Evolutionary conservation across 2,113 vertebrate species (phyloP), one percentile per base, ranked within the genome.

Genomic region (Turdus rufiventris): DNA sequence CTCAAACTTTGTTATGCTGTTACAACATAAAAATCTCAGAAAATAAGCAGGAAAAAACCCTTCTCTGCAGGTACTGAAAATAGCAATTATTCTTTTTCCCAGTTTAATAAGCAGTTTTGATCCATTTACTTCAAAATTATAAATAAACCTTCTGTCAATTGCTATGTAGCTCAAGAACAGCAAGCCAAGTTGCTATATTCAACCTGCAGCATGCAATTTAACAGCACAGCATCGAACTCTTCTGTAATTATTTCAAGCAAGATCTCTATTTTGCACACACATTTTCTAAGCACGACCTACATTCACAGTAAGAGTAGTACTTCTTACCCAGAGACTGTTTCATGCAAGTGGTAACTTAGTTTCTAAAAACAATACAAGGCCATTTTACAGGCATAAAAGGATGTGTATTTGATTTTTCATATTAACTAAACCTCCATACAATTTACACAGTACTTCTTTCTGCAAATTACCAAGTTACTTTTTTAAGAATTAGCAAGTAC

Each of bases 221-320:
- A 66, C 33, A 73, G 51, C 31, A 73, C 47, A 96, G 56, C 63
- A 74, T 67, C 60, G n/a, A 53, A 77, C 18, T 74, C 63, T 91
- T 91, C 91, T 91, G 60, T 88, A 88, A 94, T 83, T 88, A 91
- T 80, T 91, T 93, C 48, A 75, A 90, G 43, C 4, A 10, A 93
- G 66, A 73, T 61, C 74, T 91, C 75, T 70, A 80, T 40, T 95
- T 93, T 88, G 91, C 29, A 67, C 31, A 84, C 18, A 33, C 40
- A 53, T 94, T 94, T 94, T 95, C 67, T 68, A 94, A 77, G 63
- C n/a, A 63, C 60, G 67, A 95, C 78, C 89, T 95, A 85, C 54
- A 88, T 83, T 70, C 66, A 88, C 48, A 76, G 33, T 60, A 91
- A 88, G 71, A 77, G 34, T 45, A 71, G 36, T 26, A 58, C 4